Conservation (phyloP, 2,113 vertebrate genomes). For the Aleadryas rufinucha region DNA sequence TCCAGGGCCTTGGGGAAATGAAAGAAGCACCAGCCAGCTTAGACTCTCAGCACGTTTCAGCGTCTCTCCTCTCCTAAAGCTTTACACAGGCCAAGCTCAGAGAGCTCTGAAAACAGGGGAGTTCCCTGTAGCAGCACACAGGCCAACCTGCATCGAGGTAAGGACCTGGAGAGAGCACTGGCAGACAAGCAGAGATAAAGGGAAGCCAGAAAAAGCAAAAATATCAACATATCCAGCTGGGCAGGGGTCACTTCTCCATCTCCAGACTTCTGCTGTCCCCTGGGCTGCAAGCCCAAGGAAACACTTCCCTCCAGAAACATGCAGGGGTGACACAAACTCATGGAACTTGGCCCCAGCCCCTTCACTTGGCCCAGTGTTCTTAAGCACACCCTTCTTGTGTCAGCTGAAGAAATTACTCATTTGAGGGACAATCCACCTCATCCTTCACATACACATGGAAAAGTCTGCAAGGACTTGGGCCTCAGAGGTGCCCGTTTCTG, state of each 20-base stretch:
- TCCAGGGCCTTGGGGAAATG: not conserved
- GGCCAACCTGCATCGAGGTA: not conserved
- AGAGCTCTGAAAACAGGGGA: not conserved
- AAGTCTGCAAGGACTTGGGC: not conserved
- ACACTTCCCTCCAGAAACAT: not conserved
- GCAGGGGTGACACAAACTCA: fast-evolving
- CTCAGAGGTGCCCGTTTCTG: not conserved
- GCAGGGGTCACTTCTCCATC: not conserved
- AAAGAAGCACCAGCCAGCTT: not conserved
- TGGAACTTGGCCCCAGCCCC: not conserved
- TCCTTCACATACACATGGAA: fast-evolving
- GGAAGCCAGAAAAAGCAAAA: not conserved
- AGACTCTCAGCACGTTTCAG: not conserved
- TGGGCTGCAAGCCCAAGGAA: not conserved
- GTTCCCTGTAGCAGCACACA: not conserved
- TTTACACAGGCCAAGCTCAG: not conserved
- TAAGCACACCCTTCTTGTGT: not conserved
- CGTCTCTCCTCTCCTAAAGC: not conserved
- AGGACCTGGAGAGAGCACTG: not conserved
- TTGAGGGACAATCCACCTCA: not conserved
- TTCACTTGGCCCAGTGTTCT: not conserved
- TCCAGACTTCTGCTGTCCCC: not conserved
- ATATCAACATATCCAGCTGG: fast-evolving
- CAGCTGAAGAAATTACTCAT: not conserved
- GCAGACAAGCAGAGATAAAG: not conserved